Evolutionary conservation across 2,888 invertebrate genomes (phyloP).

Genomic region (Entomobrya proxima): DNA sequence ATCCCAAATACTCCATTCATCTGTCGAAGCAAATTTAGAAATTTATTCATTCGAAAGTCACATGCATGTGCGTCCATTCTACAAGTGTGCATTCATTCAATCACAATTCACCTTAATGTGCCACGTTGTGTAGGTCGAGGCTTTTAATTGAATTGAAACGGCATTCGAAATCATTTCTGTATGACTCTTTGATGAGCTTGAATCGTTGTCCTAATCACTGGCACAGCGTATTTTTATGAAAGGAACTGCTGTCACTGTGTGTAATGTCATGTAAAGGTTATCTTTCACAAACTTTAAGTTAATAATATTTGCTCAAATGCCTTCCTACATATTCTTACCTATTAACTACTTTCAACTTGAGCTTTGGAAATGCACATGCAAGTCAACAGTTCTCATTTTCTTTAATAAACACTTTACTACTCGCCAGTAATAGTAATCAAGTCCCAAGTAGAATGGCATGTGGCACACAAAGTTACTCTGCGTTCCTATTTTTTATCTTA

Average conservation of each 20-base stretch:
- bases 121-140: constrained; percentile 55
- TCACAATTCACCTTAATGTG: constrained; percentile 43
- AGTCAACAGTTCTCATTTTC: not conserved
- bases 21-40: constrained; percentile 47
- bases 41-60: constrained; percentile 33
- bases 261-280: constrained; percentile 31
- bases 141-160: constrained; percentile 55
- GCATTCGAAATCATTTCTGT: constrained; percentile 19
- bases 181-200: not conserved
- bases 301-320: not conserved
- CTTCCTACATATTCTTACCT: not conserved
- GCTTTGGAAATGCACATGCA: not conserved
- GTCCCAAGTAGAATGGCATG: not conserved
- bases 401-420: constrained; percentile 9
- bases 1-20: constrained; percentile 1
- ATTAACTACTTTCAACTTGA: not conserved
- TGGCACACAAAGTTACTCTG: not conserved
- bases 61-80: not conserved
- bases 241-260: constrained; percentile 19
- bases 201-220: not conserved
- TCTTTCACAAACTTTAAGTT: not conserved
- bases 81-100: constrained; percentile 32
- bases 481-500: not conserved
- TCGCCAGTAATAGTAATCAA: no score
- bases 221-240: not conserved